Evolutionary conservation across 2,888 invertebrate species (phyloP), one percentile per base, ranked within the genome.

Genomic region (Apamea monoglypha): DNA sequence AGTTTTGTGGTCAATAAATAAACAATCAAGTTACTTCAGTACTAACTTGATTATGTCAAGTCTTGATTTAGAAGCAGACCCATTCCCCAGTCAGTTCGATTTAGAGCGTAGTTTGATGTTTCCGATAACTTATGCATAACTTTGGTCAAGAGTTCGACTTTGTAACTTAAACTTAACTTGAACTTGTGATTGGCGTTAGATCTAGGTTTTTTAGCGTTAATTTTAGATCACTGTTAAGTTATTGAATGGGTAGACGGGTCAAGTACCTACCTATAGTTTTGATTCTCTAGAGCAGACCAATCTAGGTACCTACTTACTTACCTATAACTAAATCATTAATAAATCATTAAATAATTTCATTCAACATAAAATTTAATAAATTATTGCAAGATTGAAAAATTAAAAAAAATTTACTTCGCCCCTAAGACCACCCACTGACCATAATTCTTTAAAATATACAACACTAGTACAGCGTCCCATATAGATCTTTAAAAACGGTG

Each of bases 121-220:
- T 18, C 36, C 59, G 71, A 83, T 83, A 80, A 86, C 80, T 80
- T 76, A 76, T 86, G 76, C 74, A 83, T 76, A 76, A 80, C 66
- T 85, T 75, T 47, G 69, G 64, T 63, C 67, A 74, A 67, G 61
- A 70, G 56, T 85, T 74, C 61, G 18, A 68, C 44, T 77, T 67
- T 47, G 70, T 32, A 56, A 70, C 75, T 78, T 80, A 70, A 69
- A 72, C 44, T 36, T 83, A 61, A 61, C 72, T 75, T 64, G 21
- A 68, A 74, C 56, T 69, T 75, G 47, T 47, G 10, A 53, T 32
- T 64, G 2, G 18, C 44, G n/a, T 40, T 72, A 29, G n/a, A 61
- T 80, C 21, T 64, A 29, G n/a, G 50, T 67, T 74, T 36, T 36
- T 36, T 75, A 61, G 21, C 7, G 44, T 59, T 36, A 14, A 47